Percentiles rank a stretch among this genome's conserved stretches.
Evolutionary conservation across 2,888 invertebrate species (phyloP).

Genomic region (Pachliopta kotzebuea): DNA sequence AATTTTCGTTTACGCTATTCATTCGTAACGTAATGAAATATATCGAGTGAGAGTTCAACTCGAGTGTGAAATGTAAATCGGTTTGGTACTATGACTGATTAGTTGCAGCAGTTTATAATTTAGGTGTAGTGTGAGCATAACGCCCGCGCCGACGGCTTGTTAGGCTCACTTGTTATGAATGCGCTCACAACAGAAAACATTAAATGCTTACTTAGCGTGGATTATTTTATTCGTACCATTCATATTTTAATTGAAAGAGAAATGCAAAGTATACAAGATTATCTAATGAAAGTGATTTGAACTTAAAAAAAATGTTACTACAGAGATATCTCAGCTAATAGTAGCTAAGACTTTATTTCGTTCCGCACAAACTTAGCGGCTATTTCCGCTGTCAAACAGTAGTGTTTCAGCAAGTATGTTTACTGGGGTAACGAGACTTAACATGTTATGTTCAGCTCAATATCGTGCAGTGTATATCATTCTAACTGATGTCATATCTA

Average conservation of each 20-base stretch:
- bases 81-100: constrained; percentile 58
- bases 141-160: constrained; percentile 67
- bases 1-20: constrained; percentile 1
- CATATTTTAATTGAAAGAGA: neutral
- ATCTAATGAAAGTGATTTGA: too few relatives aligned
- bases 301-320: too few relatives aligned
- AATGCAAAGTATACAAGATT: too few relatives aligned
- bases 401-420: too few relatives aligned
- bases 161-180: constrained; percentile 74
- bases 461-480: too few relatives aligned
- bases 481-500: too few relatives aligned
- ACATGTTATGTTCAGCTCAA: too few relatives aligned
- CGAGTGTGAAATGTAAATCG: constrained; percentile 43
- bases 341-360: too few relatives aligned
- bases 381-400: too few relatives aligned
- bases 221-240: constrained; percentile 28
- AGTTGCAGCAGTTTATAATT: constrained; percentile 66
- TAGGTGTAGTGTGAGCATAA: constrained; percentile 66
- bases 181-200: constrained; percentile 56
- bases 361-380: too few relatives aligned
- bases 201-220: constrained; percentile 46
- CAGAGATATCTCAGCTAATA: too few relatives aligned
- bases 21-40: constrained; percentile 17
- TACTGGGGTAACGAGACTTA: too few relatives aligned
- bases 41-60: constrained; percentile 36